Conservation (phyloP, 2,113 vertebrate genomes). For the Osmerus mordax region DNA sequence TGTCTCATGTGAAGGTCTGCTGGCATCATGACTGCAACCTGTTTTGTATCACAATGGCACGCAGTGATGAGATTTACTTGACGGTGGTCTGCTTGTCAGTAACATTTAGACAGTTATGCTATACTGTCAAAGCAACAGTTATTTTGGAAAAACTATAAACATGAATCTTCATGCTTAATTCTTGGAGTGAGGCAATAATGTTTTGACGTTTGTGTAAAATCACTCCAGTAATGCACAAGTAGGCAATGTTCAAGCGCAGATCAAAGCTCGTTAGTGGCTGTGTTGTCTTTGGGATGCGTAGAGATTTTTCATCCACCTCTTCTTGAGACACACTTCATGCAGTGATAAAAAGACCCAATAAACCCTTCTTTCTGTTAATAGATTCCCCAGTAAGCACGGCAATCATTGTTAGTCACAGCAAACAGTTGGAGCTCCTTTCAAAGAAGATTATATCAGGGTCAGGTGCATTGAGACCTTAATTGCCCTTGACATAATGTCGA, state of each 20-base stretch:
- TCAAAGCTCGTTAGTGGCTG: constrained; percentile 50
- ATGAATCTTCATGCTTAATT: no score
- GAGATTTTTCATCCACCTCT: constrained; percentile 55
- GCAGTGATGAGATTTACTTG: no score
- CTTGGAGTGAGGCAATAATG: no score
- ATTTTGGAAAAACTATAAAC: no score
- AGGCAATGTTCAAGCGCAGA: constrained; percentile 48
- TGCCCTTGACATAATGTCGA: constrained; percentile 81
- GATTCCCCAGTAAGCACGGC: constrained; percentile 48
- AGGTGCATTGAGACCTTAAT: constrained; percentile 79
- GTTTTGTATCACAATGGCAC: neutral
- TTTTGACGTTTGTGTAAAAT: no score
- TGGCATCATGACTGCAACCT: neutral
- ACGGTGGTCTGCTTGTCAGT: no score
- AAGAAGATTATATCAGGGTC: constrained; percentile 80
- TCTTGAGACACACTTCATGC: constrained; percentile 60
- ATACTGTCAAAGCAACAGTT: no score
- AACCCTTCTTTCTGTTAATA: constrained; percentile 57
- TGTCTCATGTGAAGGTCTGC: neutral
- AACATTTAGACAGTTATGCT: no score
- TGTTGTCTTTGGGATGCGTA: constrained; percentile 51
- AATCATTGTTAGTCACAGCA: constrained; percentile 71
- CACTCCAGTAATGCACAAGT: neutral
- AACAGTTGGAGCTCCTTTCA: constrained; percentile 79
- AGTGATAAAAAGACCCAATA: constrained; percentile 67